Percentiles rank a stretch among this genome's conserved stretches.
Evolutionary conservation across 2,888 invertebrate genomes (phyloP).

Genomic region (Miltochrista miniata): DNA sequence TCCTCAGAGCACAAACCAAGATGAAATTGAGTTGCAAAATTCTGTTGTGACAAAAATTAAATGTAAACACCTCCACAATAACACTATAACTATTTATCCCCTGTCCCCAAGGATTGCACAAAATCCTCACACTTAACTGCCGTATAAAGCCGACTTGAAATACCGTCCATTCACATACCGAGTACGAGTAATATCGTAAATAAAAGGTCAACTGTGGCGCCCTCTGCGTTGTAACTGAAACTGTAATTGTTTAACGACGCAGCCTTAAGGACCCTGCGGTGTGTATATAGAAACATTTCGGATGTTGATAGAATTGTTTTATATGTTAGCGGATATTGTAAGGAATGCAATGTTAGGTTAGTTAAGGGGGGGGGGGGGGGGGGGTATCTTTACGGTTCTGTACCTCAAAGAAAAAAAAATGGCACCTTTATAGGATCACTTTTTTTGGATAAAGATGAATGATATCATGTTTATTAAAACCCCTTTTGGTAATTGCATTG

Average conservation of each 20-base stretch:
- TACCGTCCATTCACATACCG: slow-evolving; percentile 37
- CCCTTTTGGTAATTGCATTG: no score
- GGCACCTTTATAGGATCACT: no score
- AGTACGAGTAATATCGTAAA: slow-evolving; percentile 35
- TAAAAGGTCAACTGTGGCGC: slow-evolving; percentile 37
- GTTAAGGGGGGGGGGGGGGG: no score
- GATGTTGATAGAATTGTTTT: background rate
- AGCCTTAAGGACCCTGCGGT: slow-evolving; percentile 32
- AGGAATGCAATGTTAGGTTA: no score
- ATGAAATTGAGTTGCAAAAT: no score
- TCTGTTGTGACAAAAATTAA: no score
- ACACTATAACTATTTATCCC: background rate
- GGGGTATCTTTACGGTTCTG: no score
- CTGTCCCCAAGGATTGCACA: background rate
- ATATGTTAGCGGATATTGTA: background rate
- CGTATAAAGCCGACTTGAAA: slow-evolving; percentile 34
- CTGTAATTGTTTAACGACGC: slow-evolving; percentile 46
- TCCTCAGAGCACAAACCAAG: no score
- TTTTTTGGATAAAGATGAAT: no score
- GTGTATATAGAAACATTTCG: slow-evolving; percentile 13
- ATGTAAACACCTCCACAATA: no score
- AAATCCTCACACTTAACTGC: slow-evolving; percentile 27
- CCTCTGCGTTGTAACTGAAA: slow-evolving; percentile 36
- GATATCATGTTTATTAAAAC: no score
- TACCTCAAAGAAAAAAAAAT: no score